Conservation (phyloP, 2,797 vertebrate species). For the Falco rusticolus region DNA sequence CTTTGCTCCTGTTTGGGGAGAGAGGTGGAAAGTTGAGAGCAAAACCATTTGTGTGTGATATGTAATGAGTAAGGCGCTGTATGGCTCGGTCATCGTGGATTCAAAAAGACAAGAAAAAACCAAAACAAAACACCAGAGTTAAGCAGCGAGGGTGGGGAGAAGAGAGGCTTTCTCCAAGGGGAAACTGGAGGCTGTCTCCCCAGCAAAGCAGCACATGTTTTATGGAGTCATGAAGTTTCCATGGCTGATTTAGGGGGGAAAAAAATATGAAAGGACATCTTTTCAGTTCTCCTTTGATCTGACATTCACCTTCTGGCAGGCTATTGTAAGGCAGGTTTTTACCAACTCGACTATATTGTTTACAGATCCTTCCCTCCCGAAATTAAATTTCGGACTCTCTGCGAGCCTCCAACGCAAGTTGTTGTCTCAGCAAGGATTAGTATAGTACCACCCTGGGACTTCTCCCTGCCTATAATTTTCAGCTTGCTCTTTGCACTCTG, state of each 20-base stretch:
- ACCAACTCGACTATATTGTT: slow-evolving; percentile 54
- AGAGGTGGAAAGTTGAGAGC: slow-evolving; percentile 43
- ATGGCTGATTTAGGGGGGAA: slow-evolving; percentile 44
- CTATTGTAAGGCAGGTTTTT: slow-evolving; percentile 56
- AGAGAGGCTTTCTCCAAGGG: slow-evolving; percentile 13
- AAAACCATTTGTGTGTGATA: neutral
- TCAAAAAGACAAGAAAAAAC: neutral
- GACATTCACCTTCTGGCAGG: slow-evolving; percentile 63
- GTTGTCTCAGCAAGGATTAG: slow-evolving; percentile 62
- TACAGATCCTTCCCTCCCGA: slow-evolving; percentile 54
- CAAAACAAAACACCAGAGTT: neutral
- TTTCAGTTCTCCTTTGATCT: slow-evolving; percentile 60
- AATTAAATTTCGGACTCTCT: slow-evolving; percentile 51
- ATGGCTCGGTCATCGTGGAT: neutral
- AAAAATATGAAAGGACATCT: slow-evolving; percentile 54
- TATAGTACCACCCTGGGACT: slow-evolving; percentile 46
- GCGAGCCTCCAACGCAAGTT: slow-evolving; percentile 23
- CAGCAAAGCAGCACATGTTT: slow-evolving; percentile 51
- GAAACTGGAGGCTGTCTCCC: slow-evolving; percentile 32
- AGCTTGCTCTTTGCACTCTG: slow-evolving; percentile 56
- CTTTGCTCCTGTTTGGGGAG: slow-evolving; percentile 71
- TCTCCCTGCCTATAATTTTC: slow-evolving; percentile 60
- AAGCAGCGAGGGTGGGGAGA: neutral
- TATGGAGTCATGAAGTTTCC: slow-evolving; percentile 60
- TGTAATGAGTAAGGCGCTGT: neutral